Conservation (phyloP, 1,140 invertebrate species). For the Wasmannia auropunctata region DNA sequence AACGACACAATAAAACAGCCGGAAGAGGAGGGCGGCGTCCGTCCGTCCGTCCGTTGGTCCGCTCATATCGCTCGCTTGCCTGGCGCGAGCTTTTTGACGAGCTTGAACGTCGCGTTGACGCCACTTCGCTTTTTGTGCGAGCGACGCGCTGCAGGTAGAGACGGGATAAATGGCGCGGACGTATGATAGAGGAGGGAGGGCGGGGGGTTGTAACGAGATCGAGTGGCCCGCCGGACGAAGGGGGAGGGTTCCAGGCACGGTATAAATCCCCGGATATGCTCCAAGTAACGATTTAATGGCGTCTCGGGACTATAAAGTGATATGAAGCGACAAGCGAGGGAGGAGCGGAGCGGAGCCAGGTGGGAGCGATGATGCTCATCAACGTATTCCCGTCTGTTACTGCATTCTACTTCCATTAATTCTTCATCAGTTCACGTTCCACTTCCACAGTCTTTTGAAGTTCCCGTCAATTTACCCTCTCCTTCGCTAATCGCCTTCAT, state of each 20-base stretch:
- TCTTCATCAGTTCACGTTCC: slow-evolving; percentile 36
- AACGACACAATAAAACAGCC: slow-evolving; percentile 68
- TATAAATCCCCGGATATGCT: slow-evolving; percentile 32
- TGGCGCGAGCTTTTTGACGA: slow-evolving; percentile 65
- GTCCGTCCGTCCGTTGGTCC: slow-evolving; percentile 11
- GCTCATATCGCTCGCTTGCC: no score
- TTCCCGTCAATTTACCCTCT: slow-evolving; percentile 18
- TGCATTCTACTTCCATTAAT: slow-evolving; percentile 31
- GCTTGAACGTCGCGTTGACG: slow-evolving; percentile 13
- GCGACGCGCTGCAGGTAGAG: slow-evolving; percentile 16
- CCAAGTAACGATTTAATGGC: slow-evolving; percentile 53
- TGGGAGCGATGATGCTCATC: slow-evolving; percentile 19
- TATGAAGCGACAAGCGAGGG: neutral
- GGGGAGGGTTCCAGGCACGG: neutral
- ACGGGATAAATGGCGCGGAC: slow-evolving; percentile 49
- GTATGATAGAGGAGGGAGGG: neutral
- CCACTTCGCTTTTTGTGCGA: slow-evolving; percentile 49
- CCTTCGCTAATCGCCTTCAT: neutral
- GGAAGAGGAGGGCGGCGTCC: neutral
- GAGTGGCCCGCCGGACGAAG: slow-evolving; percentile 31
- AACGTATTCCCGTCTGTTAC: slow-evolving; percentile 4
- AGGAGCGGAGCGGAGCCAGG: no score
- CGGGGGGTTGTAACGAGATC: slow-evolving; percentile 36
- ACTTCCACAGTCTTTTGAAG: neutral
- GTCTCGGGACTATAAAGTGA: slow-evolving; percentile 39